Base-by-base conservation (phyloP, 2,888 invertebrate species). In the Orthonychiurus folsomi region DNA sequence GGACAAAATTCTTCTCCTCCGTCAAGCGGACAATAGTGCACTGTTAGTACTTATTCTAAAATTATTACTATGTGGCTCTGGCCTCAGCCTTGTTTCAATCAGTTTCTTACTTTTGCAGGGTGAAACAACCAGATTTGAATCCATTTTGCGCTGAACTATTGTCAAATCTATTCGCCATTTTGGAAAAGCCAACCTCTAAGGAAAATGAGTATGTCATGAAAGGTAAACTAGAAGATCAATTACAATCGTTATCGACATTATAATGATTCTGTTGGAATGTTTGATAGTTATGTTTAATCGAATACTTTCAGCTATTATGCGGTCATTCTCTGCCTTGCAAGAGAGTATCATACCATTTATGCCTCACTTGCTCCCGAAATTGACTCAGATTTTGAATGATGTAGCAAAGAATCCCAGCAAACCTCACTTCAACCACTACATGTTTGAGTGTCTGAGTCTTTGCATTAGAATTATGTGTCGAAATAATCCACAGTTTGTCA, bases 131-230 rank as follows among this genome's bases (percentile, higher is more conserved):
- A 23, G 82, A 84, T 63, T 77, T 94, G 47, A 79, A 81, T 47
- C 86, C 88, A 0, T 78, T 88, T 66, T 84, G 88, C 1, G 81
- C 81, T 27, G 80, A 84, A 60, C 78, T 95, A 56, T 80, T 97
- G 15, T 80, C 81, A 3, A 86, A 86, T 61, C 80, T 97, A 27
- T 91, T 96, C 77, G 80, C 79, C 1, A 84, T 87, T 21, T 80
- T 97, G 60, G 84, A 85, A 5, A 79, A 83, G 68, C 83, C 84
- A 1, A 85, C 86, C 2, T 89, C 90, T 0, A 84, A 86, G 69
- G 95, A 97, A 79, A 97, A 97, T 77, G 96, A 97, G 78, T 97
- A 99, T 76, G 85, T 92, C 5, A 99, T 99, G 94, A 96, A 94
- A 82, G 87, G 88, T 85, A 75, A 72, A 70, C 2, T 12, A 2